Conservation (phyloP, 1,140 invertebrate genomes). For the Ectropis grisescens region DNA sequence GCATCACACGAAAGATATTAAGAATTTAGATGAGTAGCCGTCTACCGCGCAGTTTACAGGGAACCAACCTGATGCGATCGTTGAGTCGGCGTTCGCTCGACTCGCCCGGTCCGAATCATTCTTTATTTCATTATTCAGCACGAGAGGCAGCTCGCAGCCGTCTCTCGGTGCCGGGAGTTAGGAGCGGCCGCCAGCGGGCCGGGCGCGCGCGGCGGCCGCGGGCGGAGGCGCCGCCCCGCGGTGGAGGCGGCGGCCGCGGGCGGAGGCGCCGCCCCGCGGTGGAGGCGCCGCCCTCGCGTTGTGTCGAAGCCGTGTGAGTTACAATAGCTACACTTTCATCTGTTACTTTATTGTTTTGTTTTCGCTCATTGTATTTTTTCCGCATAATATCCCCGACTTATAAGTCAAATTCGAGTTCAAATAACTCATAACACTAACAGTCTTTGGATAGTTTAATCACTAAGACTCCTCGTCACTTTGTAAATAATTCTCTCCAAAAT, state of each 20-base stretch:
- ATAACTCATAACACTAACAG: conserved; percentile 65
- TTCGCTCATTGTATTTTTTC: conserved; percentile 45
- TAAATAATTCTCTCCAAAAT: conserved; percentile 67
- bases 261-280: background rate
- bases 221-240: no score
- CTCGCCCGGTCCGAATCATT: no score
- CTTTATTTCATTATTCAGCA: no score
- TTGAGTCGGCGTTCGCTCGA: background rate
- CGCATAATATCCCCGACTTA: conserved; percentile 45
- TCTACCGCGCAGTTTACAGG: background rate
- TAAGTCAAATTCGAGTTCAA: conserved; percentile 50
- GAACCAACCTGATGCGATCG: background rate
- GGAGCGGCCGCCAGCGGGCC: no score
- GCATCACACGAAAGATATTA: no score
- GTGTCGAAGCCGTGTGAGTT: conserved; percentile 1
- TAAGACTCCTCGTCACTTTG: conserved; percentile 59
- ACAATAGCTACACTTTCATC: conserved; percentile 40
- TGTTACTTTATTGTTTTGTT: conserved; percentile 31
- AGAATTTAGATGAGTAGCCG: no score
- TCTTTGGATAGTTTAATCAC: conserved; percentile 61
- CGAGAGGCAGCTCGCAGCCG: no score
- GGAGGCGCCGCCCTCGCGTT: background rate
- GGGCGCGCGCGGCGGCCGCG: no score
- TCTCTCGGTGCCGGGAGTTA: no score
- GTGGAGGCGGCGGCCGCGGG: background rate